Conservation (phyloP, 1,140 invertebrate species). For the Akabosia matsudoensis region DNA sequence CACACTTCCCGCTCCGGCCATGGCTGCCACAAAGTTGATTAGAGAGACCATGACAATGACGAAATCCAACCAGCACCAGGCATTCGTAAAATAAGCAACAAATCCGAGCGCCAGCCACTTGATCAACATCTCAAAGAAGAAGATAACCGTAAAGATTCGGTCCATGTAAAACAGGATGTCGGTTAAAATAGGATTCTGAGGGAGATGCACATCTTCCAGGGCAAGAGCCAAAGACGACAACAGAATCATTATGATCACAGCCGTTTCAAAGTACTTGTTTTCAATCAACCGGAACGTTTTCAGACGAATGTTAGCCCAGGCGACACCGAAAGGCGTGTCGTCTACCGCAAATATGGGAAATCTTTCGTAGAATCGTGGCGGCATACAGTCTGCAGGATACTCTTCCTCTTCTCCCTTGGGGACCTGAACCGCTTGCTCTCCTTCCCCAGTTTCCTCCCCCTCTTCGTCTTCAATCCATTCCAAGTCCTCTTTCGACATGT, state of each 20-base stretch:
- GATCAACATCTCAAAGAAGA: conserved; percentile 97
- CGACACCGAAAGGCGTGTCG: conserved; percentile 85
- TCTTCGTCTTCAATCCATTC: conserved; percentile 57
- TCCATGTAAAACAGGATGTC: conserved; percentile 93
- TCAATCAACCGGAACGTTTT: conserved; percentile 93
- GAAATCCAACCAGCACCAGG: conserved; percentile 91
- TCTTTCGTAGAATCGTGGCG: conserved; percentile 78
- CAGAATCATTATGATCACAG: conserved; percentile 96
- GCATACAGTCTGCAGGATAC: conserved; percentile 88
- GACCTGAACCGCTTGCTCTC: background rate
- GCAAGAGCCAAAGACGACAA: conserved; percentile 94
- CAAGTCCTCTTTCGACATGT: conserved; percentile 55
- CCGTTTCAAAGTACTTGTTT: conserved; percentile 98
- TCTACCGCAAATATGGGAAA: conserved; percentile 77
- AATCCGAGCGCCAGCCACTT: conserved; percentile 80
- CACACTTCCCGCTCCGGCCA: conserved; percentile 87
- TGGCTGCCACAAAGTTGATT: conserved; percentile 92
- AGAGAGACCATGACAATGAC: conserved; percentile 79
- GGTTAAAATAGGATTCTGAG: conserved; percentile 80
- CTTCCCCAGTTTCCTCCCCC: conserved; percentile 5
- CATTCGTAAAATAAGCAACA: conserved; percentile 20
- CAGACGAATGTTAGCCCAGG: conserved; percentile 82
- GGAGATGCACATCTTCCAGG: conserved; percentile 90
- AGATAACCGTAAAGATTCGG: conserved; percentile 94
- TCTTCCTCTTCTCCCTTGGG: conserved; percentile 56